These are phyloP conservation scores for Calephelis virginiensis DNA, from an alignment of 1,140 invertebrate genomes.

Conservation along the genomic window DNA sequence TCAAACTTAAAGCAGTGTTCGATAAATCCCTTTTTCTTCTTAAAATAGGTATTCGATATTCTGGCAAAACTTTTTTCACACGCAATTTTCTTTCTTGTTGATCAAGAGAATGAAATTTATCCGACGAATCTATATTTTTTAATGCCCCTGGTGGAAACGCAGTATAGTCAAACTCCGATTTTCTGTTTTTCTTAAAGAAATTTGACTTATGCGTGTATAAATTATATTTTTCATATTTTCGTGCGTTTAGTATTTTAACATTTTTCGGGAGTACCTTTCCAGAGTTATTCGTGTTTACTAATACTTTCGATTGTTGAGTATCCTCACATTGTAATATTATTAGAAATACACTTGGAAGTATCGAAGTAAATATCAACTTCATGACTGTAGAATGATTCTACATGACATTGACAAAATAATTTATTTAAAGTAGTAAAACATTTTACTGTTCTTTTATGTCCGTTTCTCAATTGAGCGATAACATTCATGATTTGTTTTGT, in stretches of 20 bases:
- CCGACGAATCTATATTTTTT: neutral
- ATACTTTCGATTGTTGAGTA: neutral
- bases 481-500: conserved; percentile 27
- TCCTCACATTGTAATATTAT: conserved; percentile 28
- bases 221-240: conserved; percentile 34
- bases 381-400: conserved; percentile 23
- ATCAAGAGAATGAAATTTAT: neutral
- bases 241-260: conserved; percentile 37
- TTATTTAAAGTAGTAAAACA: conserved; percentile 6
- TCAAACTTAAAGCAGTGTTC: neutral
- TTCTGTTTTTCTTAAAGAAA: conserved; percentile 20
- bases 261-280: conserved; percentile 39
- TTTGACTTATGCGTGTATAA: conserved; percentile 23
- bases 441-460: conserved; percentile 46
- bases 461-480: conserved; percentile 43
- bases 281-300: conserved; percentile 9
- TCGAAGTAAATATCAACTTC: conserved; percentile 27
- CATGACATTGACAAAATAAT: conserved; percentile 6
- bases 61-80: conserved; percentile 48
- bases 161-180: conserved; percentile 28
- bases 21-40: conserved; percentile 30
- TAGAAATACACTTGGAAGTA: conserved; percentile 15
- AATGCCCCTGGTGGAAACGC: conserved; percentile 29
- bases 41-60: conserved; percentile 27
- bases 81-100: conserved; percentile 37